Conservation (phyloP, 2,797 vertebrate genomes). For the Strix occidentalis region DNA sequence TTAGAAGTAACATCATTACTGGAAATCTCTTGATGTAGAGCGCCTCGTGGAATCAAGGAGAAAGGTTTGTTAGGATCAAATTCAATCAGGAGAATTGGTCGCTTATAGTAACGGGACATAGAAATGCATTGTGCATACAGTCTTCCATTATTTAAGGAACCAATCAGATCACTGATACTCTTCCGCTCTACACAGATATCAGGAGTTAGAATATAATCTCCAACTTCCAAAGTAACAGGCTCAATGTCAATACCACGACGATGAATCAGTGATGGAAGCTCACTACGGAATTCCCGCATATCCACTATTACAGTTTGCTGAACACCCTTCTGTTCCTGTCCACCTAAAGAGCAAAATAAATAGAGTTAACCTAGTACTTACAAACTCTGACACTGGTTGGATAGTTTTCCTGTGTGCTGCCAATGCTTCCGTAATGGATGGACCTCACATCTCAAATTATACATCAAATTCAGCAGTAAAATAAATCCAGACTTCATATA, state of each 20-base stretch:
- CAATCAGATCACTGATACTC: slow-evolving; percentile 92
- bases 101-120: slow-evolving; percentile 93
- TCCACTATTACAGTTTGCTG: slow-evolving; percentile 89
- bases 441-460: background rate
- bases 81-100: slow-evolving; percentile 91
- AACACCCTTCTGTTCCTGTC: slow-evolving; percentile 81
- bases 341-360: slow-evolving; percentile 75
- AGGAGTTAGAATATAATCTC: slow-evolving; percentile 94
- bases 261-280: slow-evolving; percentile 92
- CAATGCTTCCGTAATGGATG: background rate
- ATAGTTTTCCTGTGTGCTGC: background rate
- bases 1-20: slow-evolving; percentile 89
- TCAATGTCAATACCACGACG: slow-evolving; percentile 94
- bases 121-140: slow-evolving; percentile 91
- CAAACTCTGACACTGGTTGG: fast-evolving
- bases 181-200: slow-evolving; percentile 96
- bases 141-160: slow-evolving; percentile 91
- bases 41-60: slow-evolving; percentile 84
- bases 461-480: background rate
- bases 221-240: slow-evolving; percentile 92
- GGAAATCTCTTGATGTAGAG: slow-evolving; percentile 89
- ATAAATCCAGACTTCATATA: background rate
- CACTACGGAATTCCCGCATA: slow-evolving; percentile 96
- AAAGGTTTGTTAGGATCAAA: slow-evolving; percentile 92
- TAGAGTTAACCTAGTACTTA: background rate